Conservation (phyloP, 2,113 vertebrate species). For the Halcyon senegalensis region DNA sequence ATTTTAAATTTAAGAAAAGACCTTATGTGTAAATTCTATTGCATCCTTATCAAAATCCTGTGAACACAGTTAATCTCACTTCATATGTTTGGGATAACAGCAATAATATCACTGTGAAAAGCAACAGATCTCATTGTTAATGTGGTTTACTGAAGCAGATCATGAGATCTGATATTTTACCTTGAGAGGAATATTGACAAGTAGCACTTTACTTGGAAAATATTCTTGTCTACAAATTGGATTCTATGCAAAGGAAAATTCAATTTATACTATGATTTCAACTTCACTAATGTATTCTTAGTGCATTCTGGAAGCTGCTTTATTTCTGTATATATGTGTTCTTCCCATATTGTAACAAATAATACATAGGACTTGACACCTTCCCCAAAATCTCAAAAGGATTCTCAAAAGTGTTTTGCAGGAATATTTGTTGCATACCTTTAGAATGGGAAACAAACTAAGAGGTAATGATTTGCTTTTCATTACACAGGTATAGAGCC, state of each 20-base stretch:
- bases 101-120: constrained; percentile 29
- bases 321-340: background rate
- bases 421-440: background rate
- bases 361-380: background rate
- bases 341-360: background rate
- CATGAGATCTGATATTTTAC: constrained; percentile 11
- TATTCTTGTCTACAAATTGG: background rate
- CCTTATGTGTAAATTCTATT: background rate
- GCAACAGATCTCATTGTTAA: background rate
- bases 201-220: background rate
- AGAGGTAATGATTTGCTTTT: background rate
- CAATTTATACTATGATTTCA: background rate
- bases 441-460: background rate
- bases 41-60: constrained; percentile 12
- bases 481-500: background rate
- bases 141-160: constrained; percentile 29
- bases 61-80: background rate
- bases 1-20: constrained; percentile 12
- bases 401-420: background rate
- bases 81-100: background rate
- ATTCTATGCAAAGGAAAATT: background rate
- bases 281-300: background rate
- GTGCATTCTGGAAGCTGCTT: background rate
- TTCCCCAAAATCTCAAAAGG: background rate
- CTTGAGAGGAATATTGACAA: constrained; percentile 32